Evolutionary conservation across 2,113 vertebrate species (phyloP).

Genomic region (Anthoscopus minutus): DNA sequence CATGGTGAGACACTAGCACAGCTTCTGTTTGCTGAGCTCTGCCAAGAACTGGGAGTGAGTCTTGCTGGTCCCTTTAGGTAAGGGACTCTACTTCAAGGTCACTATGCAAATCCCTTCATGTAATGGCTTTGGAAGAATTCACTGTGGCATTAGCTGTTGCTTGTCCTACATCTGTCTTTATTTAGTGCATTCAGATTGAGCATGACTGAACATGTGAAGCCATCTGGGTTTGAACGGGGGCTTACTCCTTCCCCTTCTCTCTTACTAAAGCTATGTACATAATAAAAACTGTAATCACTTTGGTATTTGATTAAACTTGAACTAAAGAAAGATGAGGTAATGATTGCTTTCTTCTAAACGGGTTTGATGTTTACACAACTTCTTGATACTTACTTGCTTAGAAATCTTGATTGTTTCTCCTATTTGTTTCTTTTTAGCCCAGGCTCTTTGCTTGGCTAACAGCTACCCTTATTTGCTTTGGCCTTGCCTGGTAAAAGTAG

Average conservation of each 20-base stretch:
- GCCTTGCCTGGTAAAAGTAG: not conserved
- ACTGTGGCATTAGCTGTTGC: not conserved
- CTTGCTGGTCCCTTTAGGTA: not conserved
- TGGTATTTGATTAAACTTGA: not conserved
- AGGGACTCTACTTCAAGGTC: not conserved
- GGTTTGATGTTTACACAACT: not conserved
- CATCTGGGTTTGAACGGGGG: not conserved
- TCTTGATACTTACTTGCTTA: not conserved
- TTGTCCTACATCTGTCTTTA: not conserved
- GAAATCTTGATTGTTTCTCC: not conserved
- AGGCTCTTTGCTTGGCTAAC: not conserved
- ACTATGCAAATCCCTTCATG: not conserved
- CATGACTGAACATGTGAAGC: not conserved
- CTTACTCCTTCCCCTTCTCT: not conserved
- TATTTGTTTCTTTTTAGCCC: not conserved
- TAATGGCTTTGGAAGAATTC: not conserved
- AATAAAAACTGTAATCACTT: not conserved
- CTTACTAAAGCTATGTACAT: not conserved
- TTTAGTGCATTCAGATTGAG: not conserved
- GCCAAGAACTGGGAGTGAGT: not conserved
- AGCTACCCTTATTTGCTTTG: not conserved
- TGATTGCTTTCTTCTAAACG: not conserved
- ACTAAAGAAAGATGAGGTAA: not conserved
- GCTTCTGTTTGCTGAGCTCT: not conserved
- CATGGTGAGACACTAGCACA: not conserved